Evolutionary conservation across 2,113 vertebrate species (phyloP), one percentile per base, ranked within the genome.

Genomic region (Eidolon helvum): DNA sequence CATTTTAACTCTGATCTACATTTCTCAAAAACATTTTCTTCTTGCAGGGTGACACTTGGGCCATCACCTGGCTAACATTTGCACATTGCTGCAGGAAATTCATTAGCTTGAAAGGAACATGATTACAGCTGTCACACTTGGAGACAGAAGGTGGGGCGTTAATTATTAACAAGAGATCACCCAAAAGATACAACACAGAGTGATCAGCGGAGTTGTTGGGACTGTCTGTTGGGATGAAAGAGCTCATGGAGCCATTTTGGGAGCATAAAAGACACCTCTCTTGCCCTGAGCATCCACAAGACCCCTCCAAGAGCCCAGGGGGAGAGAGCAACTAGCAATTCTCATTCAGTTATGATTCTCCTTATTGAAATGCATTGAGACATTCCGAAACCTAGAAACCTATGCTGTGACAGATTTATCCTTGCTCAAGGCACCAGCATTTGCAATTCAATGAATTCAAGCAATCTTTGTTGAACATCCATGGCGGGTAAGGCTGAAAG

Each of bases 101-200:
- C 93, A 87, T 97, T 77, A 91, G 68, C 68, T 94, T 93, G 90
- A 84, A 77, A 97, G 80, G 55, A 92, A 92, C 53, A 61, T 1
- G 30, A 90, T 87, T 68, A 53, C 0, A 75, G 55, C 18, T 21
- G 59, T 68, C 14, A 6, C 14, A 55, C 43, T 45, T 15, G 4
- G 88, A 92, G 90, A 93, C 78, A 93, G 87, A 94, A 96, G 91
- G 57, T 38, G 18, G 43, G 22, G 50, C 7, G 3, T 96, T 96
- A 95, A 94, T 97, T 89, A 95, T 97, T 97, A 94, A 96, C 83
- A 71, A 84, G 72, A 87, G 55, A 77, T 92, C 61, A 26, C 66
- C 59, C 59, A 63, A 48, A 66, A 96, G 48, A 87, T 48, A 91
- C 16, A 80, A 85, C 7, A 18, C 10, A 71, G 69, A 87, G 90